A percentile compares a stretch with the other conserved stretches of the same genome.
These are phyloP conservation scores for Pseudomyrmex sp. DNA, from an alignment of 1,140 invertebrate species.

Conservation along the genomic window DNA sequence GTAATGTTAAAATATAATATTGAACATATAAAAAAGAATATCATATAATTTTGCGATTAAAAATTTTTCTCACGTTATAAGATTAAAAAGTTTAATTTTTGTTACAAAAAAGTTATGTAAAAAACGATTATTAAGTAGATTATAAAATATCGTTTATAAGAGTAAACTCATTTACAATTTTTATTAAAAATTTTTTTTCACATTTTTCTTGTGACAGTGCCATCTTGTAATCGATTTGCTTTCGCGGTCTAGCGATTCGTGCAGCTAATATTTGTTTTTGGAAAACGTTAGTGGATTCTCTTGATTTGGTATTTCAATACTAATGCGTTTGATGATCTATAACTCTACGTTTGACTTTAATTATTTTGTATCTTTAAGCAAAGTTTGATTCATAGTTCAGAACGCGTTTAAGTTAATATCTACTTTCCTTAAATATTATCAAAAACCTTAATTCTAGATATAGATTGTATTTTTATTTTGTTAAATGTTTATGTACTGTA, in stretches of 20 bases:
- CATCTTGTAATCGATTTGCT: neutral
- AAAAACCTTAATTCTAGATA: neutral
- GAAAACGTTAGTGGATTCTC: slow-evolving; percentile 42
- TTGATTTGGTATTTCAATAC: slow-evolving; percentile 58
- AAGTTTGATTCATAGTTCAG: slow-evolving; percentile 15
- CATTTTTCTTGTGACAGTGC: neutral
- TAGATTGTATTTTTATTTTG: no score
- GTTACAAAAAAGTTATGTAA: neutral
- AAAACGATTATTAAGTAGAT: neutral
- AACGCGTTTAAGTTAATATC: neutral
- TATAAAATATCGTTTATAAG: neutral
- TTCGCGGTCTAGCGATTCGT: neutral
- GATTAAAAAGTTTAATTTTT: neutral
- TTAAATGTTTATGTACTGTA: no score
- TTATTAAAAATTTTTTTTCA: neutral
- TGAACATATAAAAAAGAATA: no score
- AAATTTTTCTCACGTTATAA: no score
- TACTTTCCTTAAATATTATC: neutral
- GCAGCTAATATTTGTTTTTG: neutral
- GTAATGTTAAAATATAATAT: neutral
- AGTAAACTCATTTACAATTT: slow-evolving; percentile 8
- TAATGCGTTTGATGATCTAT: neutral
- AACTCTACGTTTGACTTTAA: slow-evolving; percentile 34
- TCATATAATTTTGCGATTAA: no score
- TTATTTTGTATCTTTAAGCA: slow-evolving; percentile 40